These are phyloP conservation scores for Allolobophora icterica DNA, from an alignment of 2,888 invertebrate genomes.

Conservation along the genomic window DNA sequence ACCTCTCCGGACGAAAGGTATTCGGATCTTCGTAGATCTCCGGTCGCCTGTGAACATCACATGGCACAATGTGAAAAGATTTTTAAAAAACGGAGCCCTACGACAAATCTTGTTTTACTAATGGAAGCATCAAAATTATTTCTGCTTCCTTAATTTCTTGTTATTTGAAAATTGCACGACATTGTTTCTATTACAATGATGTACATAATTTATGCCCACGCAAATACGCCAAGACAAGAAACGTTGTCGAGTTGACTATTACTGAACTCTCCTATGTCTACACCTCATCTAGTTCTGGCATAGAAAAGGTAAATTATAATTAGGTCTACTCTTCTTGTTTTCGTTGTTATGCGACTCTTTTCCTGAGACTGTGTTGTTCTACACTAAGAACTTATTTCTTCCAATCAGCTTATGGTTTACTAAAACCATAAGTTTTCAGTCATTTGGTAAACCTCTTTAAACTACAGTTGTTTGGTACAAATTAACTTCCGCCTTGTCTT, in stretches of 20 bases:
- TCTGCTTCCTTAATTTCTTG: not conserved
- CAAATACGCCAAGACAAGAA: no score
- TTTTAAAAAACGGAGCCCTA: not conserved
- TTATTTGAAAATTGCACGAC: not conserved
- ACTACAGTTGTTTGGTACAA: not conserved
- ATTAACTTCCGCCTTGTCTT: not conserved
- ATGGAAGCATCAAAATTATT: not conserved
- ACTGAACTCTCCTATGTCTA: no score
- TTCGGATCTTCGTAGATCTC: conserved; percentile 55
- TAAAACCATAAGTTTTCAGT: not conserved
- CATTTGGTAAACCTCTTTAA: no score
- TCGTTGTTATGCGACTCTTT: not conserved
- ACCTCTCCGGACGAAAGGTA: conserved; percentile 56
- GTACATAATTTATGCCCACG: not conserved
- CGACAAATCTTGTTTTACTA: not conserved
- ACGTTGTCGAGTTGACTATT: no score
- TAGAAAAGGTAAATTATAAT: no score
- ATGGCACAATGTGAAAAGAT: not conserved
- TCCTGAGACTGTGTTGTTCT: not conserved
- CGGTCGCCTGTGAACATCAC: conserved; percentile 49
- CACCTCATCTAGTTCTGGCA: no score
- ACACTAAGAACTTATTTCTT: not conserved
- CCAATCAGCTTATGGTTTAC: not conserved
- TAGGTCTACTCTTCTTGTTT: no score
- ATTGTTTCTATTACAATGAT: not conserved